Conservation (phyloP, 2,888 invertebrate species). For the Plagiodera versicolora region DNA sequence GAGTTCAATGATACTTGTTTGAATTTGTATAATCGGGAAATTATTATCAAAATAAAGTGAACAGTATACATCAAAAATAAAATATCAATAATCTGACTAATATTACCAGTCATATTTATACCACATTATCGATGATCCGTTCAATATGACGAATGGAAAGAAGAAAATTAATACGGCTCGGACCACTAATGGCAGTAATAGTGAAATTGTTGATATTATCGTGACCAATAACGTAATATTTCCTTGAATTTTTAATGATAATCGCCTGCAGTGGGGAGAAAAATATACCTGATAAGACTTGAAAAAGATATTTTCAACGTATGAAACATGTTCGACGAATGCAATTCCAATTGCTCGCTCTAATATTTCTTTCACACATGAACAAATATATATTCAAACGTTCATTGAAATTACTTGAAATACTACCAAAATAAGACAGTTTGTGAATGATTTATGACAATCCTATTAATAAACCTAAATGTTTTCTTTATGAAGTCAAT, state of each 20-base stretch:
- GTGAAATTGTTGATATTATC: slow-evolving; percentile 41
- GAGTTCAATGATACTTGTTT: slow-evolving; percentile 3
- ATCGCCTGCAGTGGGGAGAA: slow-evolving; percentile 7
- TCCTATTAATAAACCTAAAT: no score
- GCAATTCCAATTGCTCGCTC: slow-evolving; percentile 22
- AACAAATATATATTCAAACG: slow-evolving; percentile 9
- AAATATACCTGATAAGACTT: slow-evolving; percentile 13
- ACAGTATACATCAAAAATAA: neutral
- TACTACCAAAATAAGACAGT: no score
- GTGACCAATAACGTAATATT: slow-evolving; percentile 34
- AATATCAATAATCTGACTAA: neutral
- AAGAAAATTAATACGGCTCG: slow-evolving; percentile 16
- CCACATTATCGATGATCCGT: neutral
- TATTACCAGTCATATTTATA: neutral
- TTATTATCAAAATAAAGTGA: slow-evolving; percentile 5
- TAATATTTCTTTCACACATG: slow-evolving; percentile 22
- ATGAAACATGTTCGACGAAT: slow-evolving; percentile 18
- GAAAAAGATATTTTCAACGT: slow-evolving; percentile 18
- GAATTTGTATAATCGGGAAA: neutral
- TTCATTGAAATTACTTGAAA: no score
- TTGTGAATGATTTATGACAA: no score
- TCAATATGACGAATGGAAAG: neutral
- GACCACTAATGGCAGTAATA: slow-evolving; percentile 31
- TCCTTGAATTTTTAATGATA: slow-evolving; percentile 36
- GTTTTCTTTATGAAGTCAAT: no score